Evolutionary conservation across 2,797 vertebrate species (phyloP), one percentile per base, ranked within the genome.

Genomic region (Rhinatrema bivittatum): DNA sequence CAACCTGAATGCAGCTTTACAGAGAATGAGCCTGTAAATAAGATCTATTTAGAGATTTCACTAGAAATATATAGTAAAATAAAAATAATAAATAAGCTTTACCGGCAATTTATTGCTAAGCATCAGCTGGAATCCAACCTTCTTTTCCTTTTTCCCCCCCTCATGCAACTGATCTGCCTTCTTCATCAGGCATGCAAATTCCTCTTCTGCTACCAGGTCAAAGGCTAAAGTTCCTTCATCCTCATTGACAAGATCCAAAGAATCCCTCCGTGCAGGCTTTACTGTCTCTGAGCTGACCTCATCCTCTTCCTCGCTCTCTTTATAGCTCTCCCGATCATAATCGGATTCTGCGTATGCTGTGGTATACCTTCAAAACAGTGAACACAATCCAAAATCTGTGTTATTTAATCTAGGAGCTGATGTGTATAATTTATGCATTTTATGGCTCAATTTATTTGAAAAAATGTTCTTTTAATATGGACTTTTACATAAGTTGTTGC

Each of bases 291-390:
- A 90, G 76, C 93, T 94, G 52, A 59, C 81, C 45, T 92, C 86
- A 0, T 79, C 86, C 18, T 48, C 88, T 2, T 85, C 85, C 3
- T 89, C 90, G 1, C 81, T 91, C 22, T 88, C 90, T 33, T 42
- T 64, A 56, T 89, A 91, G 25, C 46, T 92, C 75, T 82, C 72
- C 16, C 81, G 72, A 10, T 91, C 91, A 6, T 90, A 94, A 52
- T 98, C 92, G 0, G 94, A 98, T 53, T 98, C 94, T 0, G 89
- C 91, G 0, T 93, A 92, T 38, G 93, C 94, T 2, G 93, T 97
- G 3, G 76, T 82, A 60, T 97, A 98, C 15, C 93, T 97, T 54
- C 0, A 39, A 41, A 24, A 44, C 26, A 55, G 2, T n/a, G n/a
- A n/a, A n/a, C n/a, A n/a, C n/a, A n/a, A n/a, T n/a, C n/a, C n/a